Base-by-base conservation (phyloP, 2,113 vertebrate species). In the Oreochromis tanganicae region DNA sequence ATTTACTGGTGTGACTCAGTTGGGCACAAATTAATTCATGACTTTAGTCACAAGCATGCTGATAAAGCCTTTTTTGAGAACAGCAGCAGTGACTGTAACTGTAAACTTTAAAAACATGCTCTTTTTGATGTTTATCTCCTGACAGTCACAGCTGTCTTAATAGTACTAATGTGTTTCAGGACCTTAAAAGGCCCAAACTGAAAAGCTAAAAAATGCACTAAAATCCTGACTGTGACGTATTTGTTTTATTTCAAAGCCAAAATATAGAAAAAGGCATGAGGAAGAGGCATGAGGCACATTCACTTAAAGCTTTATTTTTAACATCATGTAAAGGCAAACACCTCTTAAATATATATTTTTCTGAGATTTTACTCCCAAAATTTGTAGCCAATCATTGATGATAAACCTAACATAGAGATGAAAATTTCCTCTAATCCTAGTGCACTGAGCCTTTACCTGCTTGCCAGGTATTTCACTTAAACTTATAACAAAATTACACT, bases 311-410 rank as follows among this genome's bases (percentile, higher is more conserved):
- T 24, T 81, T 27, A 41, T 43, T 16, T 57, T 13, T 57, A 57
- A 81, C 32, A n/a, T 0, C 2, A 0, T 5, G 61, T 56, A 55
- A 56, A 55, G 13, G 34, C 9, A 81, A 78, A 50, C 3, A 50
- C 9, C 16, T 48, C 16, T 5, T 75, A 19, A 8, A 29, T 5
- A 29, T 75, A 75, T 19, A 19, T 29, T 29, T 46, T 48, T 48
- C 24, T 19, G 24, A 5, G 24, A 50, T 75, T 75, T 50, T 75
- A 48, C 1, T 43, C 19, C 5, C 68, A 10, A 29, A 29, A 17
- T 46, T 17, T 48, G 21, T 29, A 6, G 1, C 0, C 68, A 11
- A 16, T 17, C 14, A 6, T 17, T 73, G 41, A 46, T 0, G 8
- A 29, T 48, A 73, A 48, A 48, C 41, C 10, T 48, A 73, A 48